Evolutionary conservation across 2,113 vertebrate genomes (phyloP), one percentile per base, ranked within the genome.

Genomic region (Hystrix brachyura): DNA sequence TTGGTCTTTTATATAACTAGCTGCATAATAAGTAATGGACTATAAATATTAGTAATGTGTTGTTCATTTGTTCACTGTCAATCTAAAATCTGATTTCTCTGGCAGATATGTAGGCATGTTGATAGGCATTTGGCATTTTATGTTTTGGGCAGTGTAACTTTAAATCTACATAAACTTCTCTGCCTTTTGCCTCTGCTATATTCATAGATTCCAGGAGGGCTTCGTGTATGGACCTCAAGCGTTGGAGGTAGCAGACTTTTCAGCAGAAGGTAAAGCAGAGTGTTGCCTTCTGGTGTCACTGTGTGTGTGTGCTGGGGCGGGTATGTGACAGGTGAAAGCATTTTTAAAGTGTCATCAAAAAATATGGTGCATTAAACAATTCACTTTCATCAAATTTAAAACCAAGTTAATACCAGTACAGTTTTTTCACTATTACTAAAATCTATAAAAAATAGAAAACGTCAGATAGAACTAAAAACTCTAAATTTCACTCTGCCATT

Each of bases 151-250:
- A 97, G 88, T 91, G 51, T 94, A 97, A 92, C 57, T 95, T 90
- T 97, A 97, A 97, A 97, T 96, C 85, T 87, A 78, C 69, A 83
- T 81, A 93, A 97, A 97, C n/a, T 93, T 98, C 97, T 98, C 82
- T 98, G 93, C 95, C 80, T 97, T 98, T 98, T 98, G 90, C 97
- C 97, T 98, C 96, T 98, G 55, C 90, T 98, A 60, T 98, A 65
- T 97, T 96, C 60, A 32, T 97, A 97, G 97, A 96, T 98, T 97
- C 92, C 93, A 91, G 93, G 95, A 97, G 64, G 83, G 89, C 94
- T 98, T 98, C 0, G 43, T 90, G 93, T 97, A n/a, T 97, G 94
- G 93, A 90, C 94, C 87, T 96, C 57, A 97, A 74, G 84, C 92
- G 74, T 94, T 98, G 92, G 91, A 95, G 93, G 81, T 95, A 57